These are phyloP conservation scores for Candidula unifasciata DNA, from an alignment of 2,888 invertebrate species.

Conservation along the genomic window DNA sequence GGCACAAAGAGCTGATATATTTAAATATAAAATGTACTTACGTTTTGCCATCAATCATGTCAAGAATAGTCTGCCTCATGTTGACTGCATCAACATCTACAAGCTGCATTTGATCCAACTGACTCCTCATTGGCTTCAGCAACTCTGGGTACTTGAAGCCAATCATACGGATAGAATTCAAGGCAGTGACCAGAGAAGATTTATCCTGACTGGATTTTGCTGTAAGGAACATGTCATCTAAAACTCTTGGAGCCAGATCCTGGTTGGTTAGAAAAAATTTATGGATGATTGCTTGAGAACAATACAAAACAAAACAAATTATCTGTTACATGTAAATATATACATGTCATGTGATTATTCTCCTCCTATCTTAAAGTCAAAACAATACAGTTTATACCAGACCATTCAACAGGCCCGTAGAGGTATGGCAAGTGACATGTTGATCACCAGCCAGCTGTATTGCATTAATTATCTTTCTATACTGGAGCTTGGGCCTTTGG, in stretches of 20 bases:
- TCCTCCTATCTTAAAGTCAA: too few species aligned
- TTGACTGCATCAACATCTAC: slow-evolving; percentile 58
- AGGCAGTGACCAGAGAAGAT: slow-evolving; percentile 39
- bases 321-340: too few species aligned
- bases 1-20: neutral
- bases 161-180: slow-evolving; percentile 56
- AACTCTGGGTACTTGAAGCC: slow-evolving; percentile 57
- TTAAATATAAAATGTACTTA: slow-evolving; percentile 34
- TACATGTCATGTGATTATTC: too few species aligned
- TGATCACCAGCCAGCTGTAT: too few species aligned
- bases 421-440: too few species aligned
- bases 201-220: slow-evolving; percentile 35
- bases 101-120: slow-evolving; percentile 57
- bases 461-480: too few species aligned
- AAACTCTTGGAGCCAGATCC: slow-evolving; percentile 26
- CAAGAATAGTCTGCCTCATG: slow-evolving; percentile 58
- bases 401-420: too few species aligned
- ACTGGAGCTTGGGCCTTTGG: too few species aligned
- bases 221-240: slow-evolving; percentile 21
- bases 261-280: neutral
- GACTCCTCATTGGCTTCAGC: slow-evolving; percentile 58
- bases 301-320: too few species aligned
- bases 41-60: slow-evolving; percentile 70
- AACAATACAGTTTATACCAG: too few species aligned
- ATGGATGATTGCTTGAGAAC: neutral